Evolutionary conservation across 2,113 vertebrate genomes (phyloP), one percentile per base, ranked within the genome.

Genomic region (Lepisosteus osseus): DNA sequence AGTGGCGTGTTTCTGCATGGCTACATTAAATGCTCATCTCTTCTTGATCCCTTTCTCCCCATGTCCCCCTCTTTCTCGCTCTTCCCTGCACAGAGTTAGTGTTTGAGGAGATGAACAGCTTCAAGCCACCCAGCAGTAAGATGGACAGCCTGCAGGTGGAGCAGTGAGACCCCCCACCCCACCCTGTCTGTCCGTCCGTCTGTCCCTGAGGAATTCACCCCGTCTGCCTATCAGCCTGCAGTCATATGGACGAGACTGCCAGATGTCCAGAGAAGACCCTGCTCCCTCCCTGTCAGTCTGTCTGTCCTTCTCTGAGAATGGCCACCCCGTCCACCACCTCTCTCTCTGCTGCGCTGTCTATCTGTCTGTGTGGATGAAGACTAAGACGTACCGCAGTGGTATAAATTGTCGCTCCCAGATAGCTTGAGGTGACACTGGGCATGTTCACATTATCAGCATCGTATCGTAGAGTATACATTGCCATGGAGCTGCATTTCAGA

Each of bases 61-160:
- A 29, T 45, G 12, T 63, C 17, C 11, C 8, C 15, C 6, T 72
- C 45, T 54, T 62, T 67, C 44, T 70, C 17, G 59, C 9, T 44
- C 59, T 72, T 29, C 43, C 5, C 54, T 61, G 2, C 43, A 17
- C 85, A 99, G 97, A 97, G 80, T 89, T 99, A 82, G 95, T 97
- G 15, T 98, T 97, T 71, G 94, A 93, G 81, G 97, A 98, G 80
- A 95, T 95, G 69, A 91, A 88, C 78, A 93, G 94, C 86, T 94
- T 98, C 87, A 95, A 95, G 87, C 88, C 91, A 40, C 87, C 93
- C 0, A 91, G 91, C 76, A 85, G 88, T 61, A 94, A 94, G 73
- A 88, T 92, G 4, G 93, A 94, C 70, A 93, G 89, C 86, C 92
- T 95, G 83, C 94, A 96, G 79, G 90, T 88, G 71, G 95, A 95